These are phyloP conservation scores for Poeciliopsis prolifica DNA, from an alignment of 2,113 vertebrate species.

Conservation along the genomic window DNA sequence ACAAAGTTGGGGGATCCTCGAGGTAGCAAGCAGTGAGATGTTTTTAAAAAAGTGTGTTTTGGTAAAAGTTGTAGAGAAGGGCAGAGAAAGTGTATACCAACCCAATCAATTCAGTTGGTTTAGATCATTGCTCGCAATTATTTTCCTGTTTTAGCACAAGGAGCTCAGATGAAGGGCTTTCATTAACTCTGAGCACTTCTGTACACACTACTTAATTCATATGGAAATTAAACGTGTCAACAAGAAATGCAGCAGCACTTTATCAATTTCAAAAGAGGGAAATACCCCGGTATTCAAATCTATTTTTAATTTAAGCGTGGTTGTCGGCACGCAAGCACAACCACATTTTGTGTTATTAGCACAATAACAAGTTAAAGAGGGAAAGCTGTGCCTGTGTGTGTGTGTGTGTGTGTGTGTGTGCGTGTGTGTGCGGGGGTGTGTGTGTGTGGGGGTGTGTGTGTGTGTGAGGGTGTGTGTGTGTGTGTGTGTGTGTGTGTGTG, in stretches of 20 bases:
- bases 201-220: too few species aligned
- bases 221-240: too few species aligned
- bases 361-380: constrained; percentile 12
- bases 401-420: too few species aligned
- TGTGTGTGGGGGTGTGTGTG: too few species aligned
- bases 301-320: constrained; percentile 11
- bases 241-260: too few species aligned
- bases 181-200: too few species aligned
- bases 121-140: too few species aligned
- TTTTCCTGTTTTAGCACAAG: too few species aligned
- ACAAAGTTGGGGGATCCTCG: constrained; percentile 14
- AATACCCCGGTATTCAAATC: constrained; percentile 8
- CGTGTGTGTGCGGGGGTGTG: background rate
- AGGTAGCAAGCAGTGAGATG: constrained; percentile 43
- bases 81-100: constrained; percentile 51
- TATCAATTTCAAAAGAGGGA: too few species aligned
- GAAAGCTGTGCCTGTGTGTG: background rate
- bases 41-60: constrained; percentile 52
- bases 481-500: background rate
- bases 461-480: constrained; percentile 9
- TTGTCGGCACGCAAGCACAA: background rate
- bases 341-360: background rate
- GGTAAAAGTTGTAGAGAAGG: constrained; percentile 9
- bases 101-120: too few species aligned
- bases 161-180: too few species aligned